Base-by-base conservation (phyloP, 2,113 vertebrate genomes). In the Calypte anna region DNA sequence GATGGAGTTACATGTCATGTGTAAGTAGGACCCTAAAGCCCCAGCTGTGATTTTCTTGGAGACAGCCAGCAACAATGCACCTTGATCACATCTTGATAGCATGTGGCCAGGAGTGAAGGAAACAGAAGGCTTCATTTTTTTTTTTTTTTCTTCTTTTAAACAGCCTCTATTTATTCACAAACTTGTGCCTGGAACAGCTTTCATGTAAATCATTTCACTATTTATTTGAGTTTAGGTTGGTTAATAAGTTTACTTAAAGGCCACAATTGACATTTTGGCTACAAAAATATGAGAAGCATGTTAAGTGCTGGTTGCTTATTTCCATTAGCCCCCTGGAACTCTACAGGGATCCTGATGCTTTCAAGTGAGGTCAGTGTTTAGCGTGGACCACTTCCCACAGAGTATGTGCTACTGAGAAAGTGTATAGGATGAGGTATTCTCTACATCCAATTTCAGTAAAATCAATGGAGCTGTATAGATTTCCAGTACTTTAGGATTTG, bases 1-100 rank as follows among this genome's bases (percentile, higher is more conserved):
- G 95, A 96, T 95, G 70, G 74, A 94, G 82, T 82, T 89, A 67
- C 33, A 73, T 69, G 64, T 95, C 91, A 94, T 50, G 74, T 93
- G 18, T 90, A 66, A 94, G 64, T 8, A 59, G 88, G 66, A 89
- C 73, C 61, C 82, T 95, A 81, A 91, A 91, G 33, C 72, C 70
- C 22, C 73, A 67, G 25, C 80, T 76, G 59, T 91, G 91, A 92
- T 96, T 94, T 96, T 76, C 59, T 75, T 95, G 90, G 86, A 94
- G 88, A 89, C 93, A 87, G 82, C 67, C 72, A 88, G 48, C 77
- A 90, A 90, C 82, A 79, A 67, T 77, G 64, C 82, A 90, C 85
- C 96, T 94, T 94, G 85, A 91, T 94, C 94, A 75, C 87, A 82
- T 95, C 86, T 94, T 94, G 90, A 88, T 94, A 82, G 59, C 59